These are phyloP conservation scores for Smutsia gigantea DNA, from an alignment of 2,797 vertebrate genomes.

Conservation along the genomic window DNA sequence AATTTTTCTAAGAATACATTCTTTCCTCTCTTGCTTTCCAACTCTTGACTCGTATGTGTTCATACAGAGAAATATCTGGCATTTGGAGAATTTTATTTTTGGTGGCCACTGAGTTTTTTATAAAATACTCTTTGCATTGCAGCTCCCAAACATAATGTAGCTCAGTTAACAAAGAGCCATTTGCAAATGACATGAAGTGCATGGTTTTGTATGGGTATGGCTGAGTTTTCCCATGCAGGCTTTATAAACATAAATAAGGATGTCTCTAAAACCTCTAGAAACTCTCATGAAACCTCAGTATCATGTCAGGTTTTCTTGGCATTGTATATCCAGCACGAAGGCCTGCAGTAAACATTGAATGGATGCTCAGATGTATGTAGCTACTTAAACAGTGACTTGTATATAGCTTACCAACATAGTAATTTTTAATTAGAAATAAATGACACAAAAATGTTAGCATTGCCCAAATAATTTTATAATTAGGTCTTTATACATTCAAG, in stretches of 20 bases:
- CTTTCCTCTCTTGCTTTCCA: slow-evolving; percentile 63
- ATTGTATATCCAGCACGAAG: not conserved
- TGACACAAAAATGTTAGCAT: not conserved
- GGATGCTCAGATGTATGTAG: not conserved
- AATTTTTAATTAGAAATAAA: slow-evolving; percentile 20
- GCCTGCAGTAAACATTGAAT: not conserved
- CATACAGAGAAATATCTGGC: slow-evolving; percentile 70
- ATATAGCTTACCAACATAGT: not conserved
- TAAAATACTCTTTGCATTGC: not conserved
- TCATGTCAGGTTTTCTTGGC: not conserved
- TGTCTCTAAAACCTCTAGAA: not conserved
- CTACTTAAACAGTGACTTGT: not conserved
- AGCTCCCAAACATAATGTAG: not conserved
- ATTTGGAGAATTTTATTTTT: slow-evolving; percentile 69
- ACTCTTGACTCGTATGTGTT: slow-evolving; percentile 14
- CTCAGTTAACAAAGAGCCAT: not conserved
- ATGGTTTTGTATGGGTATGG: not conserved
- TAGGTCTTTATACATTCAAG: slow-evolving; percentile 29
- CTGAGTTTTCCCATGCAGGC: not conserved
- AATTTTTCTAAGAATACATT: slow-evolving; percentile 73
- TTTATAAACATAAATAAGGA: not conserved
- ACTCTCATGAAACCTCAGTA: not conserved
- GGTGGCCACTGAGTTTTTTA: slow-evolving; percentile 59
- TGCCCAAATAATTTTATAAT: not conserved
- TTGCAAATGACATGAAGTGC: not conserved